These are phyloP conservation scores for Perca schrenkii DNA, from an alignment of 2,113 vertebrate species.

Conservation along the genomic window DNA sequence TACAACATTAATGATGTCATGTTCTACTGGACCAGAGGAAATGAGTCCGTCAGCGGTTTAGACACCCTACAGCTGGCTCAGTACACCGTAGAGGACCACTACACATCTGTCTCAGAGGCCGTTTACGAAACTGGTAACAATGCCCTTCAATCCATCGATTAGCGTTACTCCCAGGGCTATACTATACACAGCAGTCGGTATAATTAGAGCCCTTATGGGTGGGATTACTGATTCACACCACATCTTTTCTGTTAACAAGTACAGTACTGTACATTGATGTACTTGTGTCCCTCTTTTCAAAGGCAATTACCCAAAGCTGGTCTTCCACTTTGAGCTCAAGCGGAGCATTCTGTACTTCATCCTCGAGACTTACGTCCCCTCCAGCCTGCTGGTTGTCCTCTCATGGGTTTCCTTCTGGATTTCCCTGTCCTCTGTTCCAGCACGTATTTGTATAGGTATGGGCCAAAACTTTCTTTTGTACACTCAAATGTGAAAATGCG, in stretches of 20 bases:
- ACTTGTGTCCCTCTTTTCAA: background rate
- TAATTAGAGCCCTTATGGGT: background rate
- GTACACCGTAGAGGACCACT: constrained; percentile 92
- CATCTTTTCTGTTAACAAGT: background rate
- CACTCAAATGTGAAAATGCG: background rate
- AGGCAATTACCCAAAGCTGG: constrained; percentile 90
- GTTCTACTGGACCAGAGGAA: constrained; percentile 94
- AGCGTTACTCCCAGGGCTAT: background rate
- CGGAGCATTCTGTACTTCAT: constrained; percentile 94
- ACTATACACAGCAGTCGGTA: background rate
- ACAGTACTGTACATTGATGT: background rate
- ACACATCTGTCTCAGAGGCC: constrained; percentile 91
- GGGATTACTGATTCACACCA: background rate
- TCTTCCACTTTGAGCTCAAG: constrained; percentile 93
- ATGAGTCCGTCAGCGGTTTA: constrained; percentile 91
- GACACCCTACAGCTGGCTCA: constrained; percentile 89
- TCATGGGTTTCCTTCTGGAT: constrained; percentile 96
- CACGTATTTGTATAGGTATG: constrained; percentile 92
- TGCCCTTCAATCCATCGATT: background rate
- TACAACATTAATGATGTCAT: constrained; percentile 93
- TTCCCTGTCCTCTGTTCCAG: constrained; percentile 92
- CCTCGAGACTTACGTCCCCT: constrained; percentile 92
- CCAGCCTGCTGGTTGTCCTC: constrained; percentile 91
- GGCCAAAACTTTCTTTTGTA: background rate
- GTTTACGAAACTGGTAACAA: constrained; percentile 90